A percentile compares a stretch with the other conserved stretches of the same genome.
Conservation (phyloP, 2,797 vertebrate species). For the Schizopygopsis pylzovi region DNA sequence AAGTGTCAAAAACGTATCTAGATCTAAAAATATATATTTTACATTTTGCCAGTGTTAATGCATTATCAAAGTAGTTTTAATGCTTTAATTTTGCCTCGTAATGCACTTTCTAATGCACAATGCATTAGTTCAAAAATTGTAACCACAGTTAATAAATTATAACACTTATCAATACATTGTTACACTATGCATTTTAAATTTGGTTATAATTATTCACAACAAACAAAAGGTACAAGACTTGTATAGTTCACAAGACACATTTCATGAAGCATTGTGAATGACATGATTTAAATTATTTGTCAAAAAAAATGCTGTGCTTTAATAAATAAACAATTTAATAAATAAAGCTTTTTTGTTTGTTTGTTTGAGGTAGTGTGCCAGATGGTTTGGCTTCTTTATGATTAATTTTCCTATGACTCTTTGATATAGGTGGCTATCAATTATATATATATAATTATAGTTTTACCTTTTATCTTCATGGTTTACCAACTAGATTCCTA, state of each 20-base stretch:
- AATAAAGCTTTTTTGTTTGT: not conserved
- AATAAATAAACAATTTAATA: no score
- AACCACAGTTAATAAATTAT: not conserved
- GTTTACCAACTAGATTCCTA: no score
- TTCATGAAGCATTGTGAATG: constrained; percentile 1
- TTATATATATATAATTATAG: no score
- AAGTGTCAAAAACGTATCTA: not conserved
- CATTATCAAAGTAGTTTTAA: not conserved
- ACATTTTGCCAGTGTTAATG: not conserved
- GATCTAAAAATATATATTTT: no score
- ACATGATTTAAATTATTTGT: not conserved
- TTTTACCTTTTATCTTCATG: no score
- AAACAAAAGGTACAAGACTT: not conserved
- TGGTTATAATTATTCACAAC: not conserved
- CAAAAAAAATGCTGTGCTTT: not conserved
- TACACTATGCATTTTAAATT: not conserved
- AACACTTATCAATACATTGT: not conserved
- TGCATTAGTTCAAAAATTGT: no score
- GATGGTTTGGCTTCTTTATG: not conserved
- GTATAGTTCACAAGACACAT: not conserved
- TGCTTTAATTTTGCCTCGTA: not conserved
- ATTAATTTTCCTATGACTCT: not conserved
- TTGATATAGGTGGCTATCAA: not conserved
- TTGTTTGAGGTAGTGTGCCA: not conserved
- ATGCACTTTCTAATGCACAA: no score